Base-by-base conservation (phyloP, 2,113 vertebrate genomes). In the Campylorhamphus procurvoides region DNA sequence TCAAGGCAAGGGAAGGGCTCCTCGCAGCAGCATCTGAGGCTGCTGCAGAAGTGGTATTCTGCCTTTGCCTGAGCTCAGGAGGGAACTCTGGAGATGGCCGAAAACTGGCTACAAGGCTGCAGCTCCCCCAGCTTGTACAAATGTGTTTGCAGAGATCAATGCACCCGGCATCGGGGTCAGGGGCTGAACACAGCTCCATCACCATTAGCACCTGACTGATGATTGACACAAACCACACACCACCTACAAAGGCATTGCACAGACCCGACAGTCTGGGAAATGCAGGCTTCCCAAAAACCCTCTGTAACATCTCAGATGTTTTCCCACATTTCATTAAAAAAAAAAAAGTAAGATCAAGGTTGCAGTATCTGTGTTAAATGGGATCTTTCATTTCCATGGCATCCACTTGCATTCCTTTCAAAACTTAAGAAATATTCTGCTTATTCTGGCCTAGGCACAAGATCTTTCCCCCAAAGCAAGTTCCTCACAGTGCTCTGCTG, bases 191-290 rank as follows among this genome's bases (percentile, higher is more conserved):
- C 12, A 0, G 75, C 80, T 87, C 76, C 33, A 78, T 67, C 94
- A 84, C 86, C 94, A 92, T 87, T 31, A 94, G 84, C 89, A 97
- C 91, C 94, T 92, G 94, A 87, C 91, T 92, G 89, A 59, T 20
- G 76, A 97, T 6, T 94, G 96, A 94, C 93, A 96, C 64, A 92
- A 95, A 95, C 93, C 94, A 94, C 94, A 94, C 84, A 91, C 86
- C 94, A 93, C 89, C 91, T 87, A 97, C 89, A 92, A 96, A 93
- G 86, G 68, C 91, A 78, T 0, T 55, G 69, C 80, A 84, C 86
- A 94, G 86, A 84, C 91, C 79, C 5, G 8, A 81, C 77, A 1
- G 0, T 75, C 80, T 75, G 89, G 56, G 93, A 96, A 97, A 96
- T 0, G 0, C 76, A 90, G 79, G 60, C 93, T 90, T 84, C 84